phyloP scores from a whole-genome alignment of 2,797 vertebrate genomes.

The Carcharodon carcharias region DNA sequence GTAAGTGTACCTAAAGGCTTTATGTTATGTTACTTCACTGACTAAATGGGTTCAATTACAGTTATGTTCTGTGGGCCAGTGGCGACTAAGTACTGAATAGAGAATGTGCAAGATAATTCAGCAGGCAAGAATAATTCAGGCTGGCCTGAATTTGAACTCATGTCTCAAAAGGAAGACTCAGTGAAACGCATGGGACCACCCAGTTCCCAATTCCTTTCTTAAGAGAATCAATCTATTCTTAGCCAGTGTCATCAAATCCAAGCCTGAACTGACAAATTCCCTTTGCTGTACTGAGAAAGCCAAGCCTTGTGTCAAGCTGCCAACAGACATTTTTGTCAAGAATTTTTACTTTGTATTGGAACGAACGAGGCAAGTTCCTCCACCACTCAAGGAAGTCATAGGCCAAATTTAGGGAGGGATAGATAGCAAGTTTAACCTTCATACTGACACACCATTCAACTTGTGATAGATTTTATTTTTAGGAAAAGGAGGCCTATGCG shows the following conservation, averaged over 20 bases:
- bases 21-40: not conserved
- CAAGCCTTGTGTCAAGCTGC: not conserved
- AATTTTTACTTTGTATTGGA: not conserved
- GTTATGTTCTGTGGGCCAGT: not conserved
- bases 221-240: not conserved
- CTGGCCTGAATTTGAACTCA: not conserved
- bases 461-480: not conserved
- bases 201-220: not conserved
- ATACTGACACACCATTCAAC: not conserved
- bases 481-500: not conserved
- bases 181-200: not conserved
- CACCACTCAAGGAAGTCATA: not conserved
- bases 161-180: not conserved
- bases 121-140: not conserved
- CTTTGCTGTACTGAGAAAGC: not conserved
- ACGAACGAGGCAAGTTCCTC: not conserved
- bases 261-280: not conserved
- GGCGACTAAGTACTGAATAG: not conserved
- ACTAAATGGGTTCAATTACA: conserved; percentile 24
- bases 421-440: not conserved
- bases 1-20: conserved; percentile 30
- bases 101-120: not conserved
- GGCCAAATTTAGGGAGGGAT: not conserved
- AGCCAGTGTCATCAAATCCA: not conserved
- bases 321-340: not conserved